Evolutionary conservation across 53 echinoderm and acorn worm genomes (phyloP).

Genomic region (Pentamera pediparva): DNA sequence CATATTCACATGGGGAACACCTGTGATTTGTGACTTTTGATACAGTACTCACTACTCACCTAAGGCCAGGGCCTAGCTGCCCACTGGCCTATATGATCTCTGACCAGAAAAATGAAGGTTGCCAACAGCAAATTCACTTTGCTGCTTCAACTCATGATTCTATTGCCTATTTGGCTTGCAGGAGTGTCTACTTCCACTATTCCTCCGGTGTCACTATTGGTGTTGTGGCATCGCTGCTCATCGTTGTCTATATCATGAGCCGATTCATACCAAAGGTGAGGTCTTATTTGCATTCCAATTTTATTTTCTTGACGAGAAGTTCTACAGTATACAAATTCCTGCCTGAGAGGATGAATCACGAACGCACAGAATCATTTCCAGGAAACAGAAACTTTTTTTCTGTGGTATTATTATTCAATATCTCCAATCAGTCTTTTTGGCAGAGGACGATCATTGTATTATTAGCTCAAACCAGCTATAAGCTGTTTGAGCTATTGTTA

Average conservation of each 20-base stretch:
- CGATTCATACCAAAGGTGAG: slow-evolving; percentile 82
- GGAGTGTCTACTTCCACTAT: slow-evolving; percentile 90
- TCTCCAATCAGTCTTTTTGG: too few species aligned
- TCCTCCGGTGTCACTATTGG: slow-evolving; percentile 83
- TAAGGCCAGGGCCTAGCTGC: not conserved
- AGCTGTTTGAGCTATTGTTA: too few species aligned
- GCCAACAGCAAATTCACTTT: not conserved
- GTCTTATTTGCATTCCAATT: not conserved
- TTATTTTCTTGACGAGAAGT: not conserved
- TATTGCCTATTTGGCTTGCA: slow-evolving; percentile 22
- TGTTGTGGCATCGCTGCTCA: slow-evolving; percentile 70
- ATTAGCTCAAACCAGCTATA: too few species aligned
- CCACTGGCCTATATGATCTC: not conserved
- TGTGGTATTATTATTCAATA: too few species aligned
- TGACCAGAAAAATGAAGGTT: too few species aligned
- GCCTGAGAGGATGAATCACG: too few species aligned
- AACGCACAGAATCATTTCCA: too few species aligned
- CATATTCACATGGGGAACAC: too few species aligned
- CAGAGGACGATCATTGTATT: too few species aligned
- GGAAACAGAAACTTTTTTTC: too few species aligned
- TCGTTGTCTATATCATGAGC: slow-evolving; percentile 82
- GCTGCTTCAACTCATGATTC: not conserved
- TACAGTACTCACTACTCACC: too few species aligned
- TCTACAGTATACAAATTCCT: not conserved
- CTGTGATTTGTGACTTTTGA: too few species aligned